phyloP scores from a whole-genome alignment of 2,797 vertebrate genomes.

The Brachyrhaphis roseni region DNA sequence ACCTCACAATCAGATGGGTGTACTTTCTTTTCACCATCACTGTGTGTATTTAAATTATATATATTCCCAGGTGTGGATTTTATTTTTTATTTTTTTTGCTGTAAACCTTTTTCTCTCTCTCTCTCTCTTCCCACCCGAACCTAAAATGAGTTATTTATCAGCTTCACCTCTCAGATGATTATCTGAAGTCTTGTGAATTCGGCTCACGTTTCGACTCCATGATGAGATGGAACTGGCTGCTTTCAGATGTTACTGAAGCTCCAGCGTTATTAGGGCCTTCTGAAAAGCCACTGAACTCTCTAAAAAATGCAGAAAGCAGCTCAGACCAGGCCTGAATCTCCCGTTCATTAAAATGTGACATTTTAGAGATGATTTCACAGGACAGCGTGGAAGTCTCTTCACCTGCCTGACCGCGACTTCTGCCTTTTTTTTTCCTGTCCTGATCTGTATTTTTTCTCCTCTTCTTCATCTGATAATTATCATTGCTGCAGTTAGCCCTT shows the following conservation, averaged over 20 bases:
- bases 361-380: conserved; percentile 14
- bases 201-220: conserved; percentile 7
- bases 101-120: neutral
- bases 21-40: neutral
- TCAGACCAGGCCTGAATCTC: neutral
- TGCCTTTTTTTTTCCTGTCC: neutral
- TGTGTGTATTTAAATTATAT: neutral
- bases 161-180: neutral
- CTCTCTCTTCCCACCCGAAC: neutral
- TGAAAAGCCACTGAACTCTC: conserved; percentile 1
- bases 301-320: conserved; percentile 10
- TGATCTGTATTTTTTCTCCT: conserved; percentile 5
- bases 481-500: conserved; percentile 18
- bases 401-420: conserved; percentile 11
- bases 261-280: conserved; percentile 4
- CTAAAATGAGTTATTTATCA: conserved; percentile 7
- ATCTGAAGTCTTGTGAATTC: neutral
- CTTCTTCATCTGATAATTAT: conserved; percentile 8
- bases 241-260: conserved; percentile 10
- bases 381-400: conserved; percentile 2
- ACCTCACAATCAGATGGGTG: neutral
- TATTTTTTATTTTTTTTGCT: too few relatives aligned
- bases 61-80: neutral
- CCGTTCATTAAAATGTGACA: conserved; percentile 32
- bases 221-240: neutral